These are phyloP conservation scores for Meta bourneti DNA, from an alignment of 2,888 invertebrate genomes.

Conservation along the genomic window DNA sequence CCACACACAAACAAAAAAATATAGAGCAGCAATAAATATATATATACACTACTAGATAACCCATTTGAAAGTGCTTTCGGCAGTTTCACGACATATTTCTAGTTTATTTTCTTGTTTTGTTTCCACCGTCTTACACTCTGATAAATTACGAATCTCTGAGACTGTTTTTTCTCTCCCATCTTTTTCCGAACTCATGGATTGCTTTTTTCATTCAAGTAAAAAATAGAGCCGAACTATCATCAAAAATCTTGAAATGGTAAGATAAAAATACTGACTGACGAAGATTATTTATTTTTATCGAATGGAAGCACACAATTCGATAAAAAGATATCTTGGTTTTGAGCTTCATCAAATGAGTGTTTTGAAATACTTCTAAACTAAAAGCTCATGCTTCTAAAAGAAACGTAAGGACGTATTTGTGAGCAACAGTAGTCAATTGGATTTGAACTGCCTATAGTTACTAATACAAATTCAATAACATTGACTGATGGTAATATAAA, in stretches of 20 bases:
- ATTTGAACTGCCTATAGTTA: no score
- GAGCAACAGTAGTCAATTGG: no score
- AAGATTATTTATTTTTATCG: not conserved
- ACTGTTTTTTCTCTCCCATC: not conserved
- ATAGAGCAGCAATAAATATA: conserved; percentile 6
- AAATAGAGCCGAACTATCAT: not conserved
- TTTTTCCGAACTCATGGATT: not conserved
- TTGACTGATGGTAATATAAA: no score
- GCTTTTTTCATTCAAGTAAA: not conserved
- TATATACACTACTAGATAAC: conserved; percentile 2
- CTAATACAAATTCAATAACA: no score
- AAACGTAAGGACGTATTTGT: no score
- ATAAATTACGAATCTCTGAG: conserved; percentile 4
- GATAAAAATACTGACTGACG: not conserved
- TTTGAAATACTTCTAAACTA: no score
- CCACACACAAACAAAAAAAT: not conserved
- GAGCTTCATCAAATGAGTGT: not conserved
- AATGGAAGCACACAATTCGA: not conserved
- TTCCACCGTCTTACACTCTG: not conserved
- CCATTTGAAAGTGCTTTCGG: conserved; percentile 9
- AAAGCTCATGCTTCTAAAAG: no score
- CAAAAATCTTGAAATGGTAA: not conserved
- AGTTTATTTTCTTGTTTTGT: conserved; percentile 4
- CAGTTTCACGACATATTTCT: not conserved
- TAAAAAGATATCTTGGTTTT: not conserved